These are phyloP conservation scores for Syngnathus floridae DNA, from an alignment of 2,113 vertebrate genomes.

Conservation along the genomic window DNA sequence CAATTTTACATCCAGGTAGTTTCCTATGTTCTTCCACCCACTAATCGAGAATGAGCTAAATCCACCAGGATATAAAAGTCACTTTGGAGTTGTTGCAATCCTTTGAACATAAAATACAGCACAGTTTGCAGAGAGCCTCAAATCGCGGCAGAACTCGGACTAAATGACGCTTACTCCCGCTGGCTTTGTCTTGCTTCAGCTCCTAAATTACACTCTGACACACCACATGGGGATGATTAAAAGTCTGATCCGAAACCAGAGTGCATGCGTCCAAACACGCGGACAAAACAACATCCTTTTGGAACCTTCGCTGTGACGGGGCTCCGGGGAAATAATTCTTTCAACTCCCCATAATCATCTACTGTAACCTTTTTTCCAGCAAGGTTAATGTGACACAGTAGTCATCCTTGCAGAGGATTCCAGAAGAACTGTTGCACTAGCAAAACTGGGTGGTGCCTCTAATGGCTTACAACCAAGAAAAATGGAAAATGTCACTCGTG, in stretches of 20 bases:
- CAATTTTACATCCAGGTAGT: conserved; percentile 13
- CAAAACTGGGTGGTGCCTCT: not conserved
- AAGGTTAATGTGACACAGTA: not conserved
- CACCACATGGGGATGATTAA: conserved; percentile 36
- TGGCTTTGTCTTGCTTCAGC: conserved; percentile 11
- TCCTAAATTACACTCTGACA: conserved; percentile 40
- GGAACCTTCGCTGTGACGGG: conserved; percentile 4
- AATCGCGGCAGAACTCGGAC: not conserved
- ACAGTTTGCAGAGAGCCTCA: not conserved
- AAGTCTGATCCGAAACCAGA: conserved; percentile 24
- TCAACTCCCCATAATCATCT: conserved; percentile 9
- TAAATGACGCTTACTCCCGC: conserved; percentile 9
- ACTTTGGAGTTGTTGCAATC: conserved; percentile 2
- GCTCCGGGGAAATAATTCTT: conserved; percentile 1
- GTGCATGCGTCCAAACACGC: conserved; percentile 21
- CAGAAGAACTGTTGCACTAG: not conserved
- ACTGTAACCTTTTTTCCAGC: not conserved
- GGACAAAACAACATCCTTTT: conserved; percentile 6
- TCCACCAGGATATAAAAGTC: conserved; percentile 9
- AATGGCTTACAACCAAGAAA: not conserved
- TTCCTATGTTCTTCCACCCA: conserved; percentile 7
- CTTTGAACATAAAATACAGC: conserved; percentile 6
- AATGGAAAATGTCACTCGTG: not conserved
- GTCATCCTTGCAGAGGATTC: not conserved
- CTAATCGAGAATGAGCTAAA: conserved; percentile 18